These are phyloP conservation scores for Hippocampus comes DNA, from an alignment of 2,113 vertebrate species.

Conservation along the genomic window DNA sequence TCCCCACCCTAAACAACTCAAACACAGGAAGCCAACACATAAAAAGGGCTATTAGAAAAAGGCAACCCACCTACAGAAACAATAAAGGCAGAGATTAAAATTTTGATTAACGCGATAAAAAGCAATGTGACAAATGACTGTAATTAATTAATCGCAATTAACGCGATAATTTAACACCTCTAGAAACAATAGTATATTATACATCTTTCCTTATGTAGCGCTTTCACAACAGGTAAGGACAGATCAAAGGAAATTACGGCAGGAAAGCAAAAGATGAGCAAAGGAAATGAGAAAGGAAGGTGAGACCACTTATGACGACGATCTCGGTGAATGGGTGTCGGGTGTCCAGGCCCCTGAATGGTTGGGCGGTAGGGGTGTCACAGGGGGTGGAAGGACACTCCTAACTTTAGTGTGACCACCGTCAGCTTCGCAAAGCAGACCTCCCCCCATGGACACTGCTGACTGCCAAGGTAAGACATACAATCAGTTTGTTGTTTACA, in stretches of 20 bases:
- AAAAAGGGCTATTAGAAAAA: no score
- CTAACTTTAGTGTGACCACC: slow-evolving; percentile 32
- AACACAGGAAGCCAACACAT: no score
- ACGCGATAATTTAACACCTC: no score
- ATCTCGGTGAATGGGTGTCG: slow-evolving; percentile 20
- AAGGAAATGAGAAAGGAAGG: background rate
- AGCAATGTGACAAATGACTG: no score
- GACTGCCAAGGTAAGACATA: slow-evolving; percentile 38
- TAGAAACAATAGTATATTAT: no score
- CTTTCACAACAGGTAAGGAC: background rate
- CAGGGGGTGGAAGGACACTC: slow-evolving; percentile 4
- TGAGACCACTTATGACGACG: background rate
- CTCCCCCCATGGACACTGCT: background rate
- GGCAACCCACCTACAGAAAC: no score
- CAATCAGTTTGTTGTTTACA: background rate
- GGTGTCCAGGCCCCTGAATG: slow-evolving; percentile 19
- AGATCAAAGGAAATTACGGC: background rate
- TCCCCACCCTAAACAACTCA: no score
- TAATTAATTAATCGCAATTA: no score
- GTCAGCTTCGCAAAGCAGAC: slow-evolving; percentile 8
- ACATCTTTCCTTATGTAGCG: no score
- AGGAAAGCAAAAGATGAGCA: background rate
- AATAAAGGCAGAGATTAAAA: no score
- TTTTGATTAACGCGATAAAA: no score
- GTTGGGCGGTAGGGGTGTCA: background rate